A percentile compares a stretch with the other conserved stretches of the same genome.
Evolutionary conservation across 2,113 vertebrate species (phyloP).

Genomic region (Romanogobio albipinnatus): DNA sequence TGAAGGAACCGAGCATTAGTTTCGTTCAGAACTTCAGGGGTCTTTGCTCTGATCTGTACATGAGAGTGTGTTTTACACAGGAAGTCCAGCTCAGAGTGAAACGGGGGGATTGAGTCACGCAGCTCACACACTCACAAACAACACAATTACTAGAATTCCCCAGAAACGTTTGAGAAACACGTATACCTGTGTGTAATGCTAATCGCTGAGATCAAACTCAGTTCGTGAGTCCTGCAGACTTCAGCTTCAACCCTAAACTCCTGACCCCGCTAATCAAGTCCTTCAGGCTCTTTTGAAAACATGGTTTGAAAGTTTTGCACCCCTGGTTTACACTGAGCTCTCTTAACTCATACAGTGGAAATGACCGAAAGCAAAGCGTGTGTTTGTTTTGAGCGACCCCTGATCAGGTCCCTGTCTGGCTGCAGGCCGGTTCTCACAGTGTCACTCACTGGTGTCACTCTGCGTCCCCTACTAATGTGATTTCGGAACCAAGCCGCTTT

Average conservation of each 20-base stretch:
- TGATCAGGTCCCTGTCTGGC: conserved; percentile 33
- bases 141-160: background rate
- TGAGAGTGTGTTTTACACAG: conserved; percentile 53
- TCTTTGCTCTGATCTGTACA: background rate
- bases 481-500: conserved; percentile 49
- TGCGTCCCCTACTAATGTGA: conserved; percentile 44
- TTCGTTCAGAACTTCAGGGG: background rate
- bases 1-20: background rate
- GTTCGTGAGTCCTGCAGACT: too few relatives aligned
- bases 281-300: too few relatives aligned
- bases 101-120: conserved; percentile 42
- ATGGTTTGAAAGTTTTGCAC: too few relatives aligned
- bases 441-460: conserved; percentile 41
- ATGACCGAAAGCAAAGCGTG: background rate
- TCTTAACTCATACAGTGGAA: background rate
- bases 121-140: conserved; percentile 21
- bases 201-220: background rate
- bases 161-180: background rate
- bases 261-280: too few relatives aligned
- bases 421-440: background rate
- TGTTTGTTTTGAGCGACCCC: conserved; percentile 40
- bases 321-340: background rate
- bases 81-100: conserved; percentile 70
- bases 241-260: too few relatives aligned
- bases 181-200: background rate